Conservation (phyloP, 2,888 invertebrate species). For the Trimorus sp. region DNA sequence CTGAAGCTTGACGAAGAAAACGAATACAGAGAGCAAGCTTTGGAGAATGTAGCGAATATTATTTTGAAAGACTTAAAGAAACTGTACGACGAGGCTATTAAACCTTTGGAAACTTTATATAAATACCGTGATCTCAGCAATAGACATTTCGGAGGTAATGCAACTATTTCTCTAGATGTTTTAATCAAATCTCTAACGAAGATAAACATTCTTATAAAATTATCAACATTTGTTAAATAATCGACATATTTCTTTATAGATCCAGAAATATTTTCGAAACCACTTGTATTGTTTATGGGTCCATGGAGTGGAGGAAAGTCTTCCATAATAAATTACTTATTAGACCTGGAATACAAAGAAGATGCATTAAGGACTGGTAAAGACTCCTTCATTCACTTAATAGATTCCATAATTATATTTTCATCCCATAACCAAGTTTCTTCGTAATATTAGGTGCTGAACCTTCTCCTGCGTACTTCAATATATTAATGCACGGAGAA, state of each 20-base stretch:
- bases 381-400: too few relatives aligned
- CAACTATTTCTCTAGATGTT: slow-evolving; percentile 86
- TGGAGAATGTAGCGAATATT: slow-evolving; percentile 89
- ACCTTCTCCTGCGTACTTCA: slow-evolving; percentile 96
- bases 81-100: slow-evolving; percentile 92
- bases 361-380: too few relatives aligned
- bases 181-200: slow-evolving; percentile 43
- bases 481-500: slow-evolving; percentile 94
- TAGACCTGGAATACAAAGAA: too few relatives aligned
- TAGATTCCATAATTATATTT: too few relatives aligned
- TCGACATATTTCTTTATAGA: too few relatives aligned
- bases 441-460: slow-evolving; percentile 88
- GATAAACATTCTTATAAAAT: background rate
- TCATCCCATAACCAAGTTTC: too few relatives aligned
- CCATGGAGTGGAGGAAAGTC: too few relatives aligned
- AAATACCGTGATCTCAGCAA: slow-evolving; percentile 96
- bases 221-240: too few relatives aligned
- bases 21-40: slow-evolving; percentile 86
- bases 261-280: too few relatives aligned
- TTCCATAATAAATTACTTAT: too few relatives aligned
- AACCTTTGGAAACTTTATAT: slow-evolving; percentile 94
- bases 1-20: slow-evolving; percentile 90
- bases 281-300: too few relatives aligned
- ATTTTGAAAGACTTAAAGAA: slow-evolving; percentile 92
- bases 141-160: slow-evolving; percentile 89